These are phyloP conservation scores for Sebastes miniatus DNA, from an alignment of 2,797 vertebrate species.

Conservation along the genomic window DNA sequence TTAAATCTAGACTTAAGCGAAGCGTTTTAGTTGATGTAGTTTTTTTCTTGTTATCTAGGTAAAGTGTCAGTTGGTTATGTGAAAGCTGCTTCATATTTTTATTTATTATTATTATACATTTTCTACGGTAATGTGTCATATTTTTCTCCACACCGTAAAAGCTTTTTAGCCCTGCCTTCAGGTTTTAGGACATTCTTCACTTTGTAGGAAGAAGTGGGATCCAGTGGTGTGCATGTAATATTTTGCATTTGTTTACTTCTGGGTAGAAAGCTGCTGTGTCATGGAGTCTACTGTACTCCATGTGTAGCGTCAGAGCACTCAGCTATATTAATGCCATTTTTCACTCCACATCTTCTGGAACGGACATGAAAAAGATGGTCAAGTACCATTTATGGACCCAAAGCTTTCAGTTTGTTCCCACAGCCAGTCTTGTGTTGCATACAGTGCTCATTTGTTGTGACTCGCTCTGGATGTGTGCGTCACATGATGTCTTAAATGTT, in stretches of 20 bases:
- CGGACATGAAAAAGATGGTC: neutral
- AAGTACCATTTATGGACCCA: constrained; percentile 7
- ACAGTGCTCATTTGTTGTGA: constrained; percentile 32
- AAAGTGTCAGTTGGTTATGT: neutral
- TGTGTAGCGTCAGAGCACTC: neutral
- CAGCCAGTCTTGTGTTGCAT: neutral
- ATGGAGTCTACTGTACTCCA: neutral
- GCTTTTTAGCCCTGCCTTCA: no score
- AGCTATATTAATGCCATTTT: constrained; percentile 11
- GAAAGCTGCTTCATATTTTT: neutral
- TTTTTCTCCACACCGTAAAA: neutral
- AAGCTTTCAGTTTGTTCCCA: constrained; percentile 16
- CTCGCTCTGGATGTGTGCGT: neutral
- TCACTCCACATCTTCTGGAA: neutral
- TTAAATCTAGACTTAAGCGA: neutral
- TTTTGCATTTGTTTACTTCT: neutral
- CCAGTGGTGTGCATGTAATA: neutral
- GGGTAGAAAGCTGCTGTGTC: neutral
- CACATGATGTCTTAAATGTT: constrained; percentile 22
- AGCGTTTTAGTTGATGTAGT: no score
- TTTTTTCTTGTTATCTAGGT: neutral
- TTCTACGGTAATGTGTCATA: neutral
- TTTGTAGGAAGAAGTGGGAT: neutral
- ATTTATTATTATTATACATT: neutral
- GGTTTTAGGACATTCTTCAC: neutral